Evolutionary conservation across 1,140 invertebrate species (phyloP), one percentile per base, ranked within the genome.

Genomic region (Antheraea mylitta): DNA sequence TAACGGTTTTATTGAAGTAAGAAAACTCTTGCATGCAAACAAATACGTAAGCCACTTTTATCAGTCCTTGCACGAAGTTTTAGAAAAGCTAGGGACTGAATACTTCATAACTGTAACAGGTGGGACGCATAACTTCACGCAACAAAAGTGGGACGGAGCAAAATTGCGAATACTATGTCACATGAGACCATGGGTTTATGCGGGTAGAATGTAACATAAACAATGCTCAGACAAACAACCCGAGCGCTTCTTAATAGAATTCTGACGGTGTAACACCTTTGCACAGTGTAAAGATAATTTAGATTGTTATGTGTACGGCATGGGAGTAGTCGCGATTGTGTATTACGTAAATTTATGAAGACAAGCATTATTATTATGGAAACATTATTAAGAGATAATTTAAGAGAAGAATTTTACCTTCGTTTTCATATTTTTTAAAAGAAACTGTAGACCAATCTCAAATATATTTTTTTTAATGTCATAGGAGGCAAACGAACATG

Each of bases 201-300:
- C 78, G 78, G 77, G 77, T 81, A 84, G 75, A 81, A 82, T 81
- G 76, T 85, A 75, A 85, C 80, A 82, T 85, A 87, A 87, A 87
- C 83, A 83, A 83, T 65, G 64, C 64, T 65, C 42, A 77, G 77
- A 77, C 82, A 84, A 87, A 87, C 85, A 85, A 80, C 77, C 83
- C 82, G 79, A 83, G 83, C 74, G 79, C 72, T 74, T 81, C 80
- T 85, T 87, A 86, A 87, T 87, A 87, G 83, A 87, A 87, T 87
- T 81, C 78, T 82, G 82, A 83, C 78, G 73, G 65, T 69, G 69
- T 79, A 78, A 70, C 76, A 83, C 81, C 82, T 85, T 79, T 73
- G 70, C 71, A 74, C 74, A 76, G 62, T 70, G 75, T 71, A 77
- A 79, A 79, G 75, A 80, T 82, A 79, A 73, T 82, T 85, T 74